These are phyloP conservation scores for Chalcosyrphus nemorum DNA, from an alignment of 2,888 invertebrate genomes.

Conservation along the genomic window DNA sequence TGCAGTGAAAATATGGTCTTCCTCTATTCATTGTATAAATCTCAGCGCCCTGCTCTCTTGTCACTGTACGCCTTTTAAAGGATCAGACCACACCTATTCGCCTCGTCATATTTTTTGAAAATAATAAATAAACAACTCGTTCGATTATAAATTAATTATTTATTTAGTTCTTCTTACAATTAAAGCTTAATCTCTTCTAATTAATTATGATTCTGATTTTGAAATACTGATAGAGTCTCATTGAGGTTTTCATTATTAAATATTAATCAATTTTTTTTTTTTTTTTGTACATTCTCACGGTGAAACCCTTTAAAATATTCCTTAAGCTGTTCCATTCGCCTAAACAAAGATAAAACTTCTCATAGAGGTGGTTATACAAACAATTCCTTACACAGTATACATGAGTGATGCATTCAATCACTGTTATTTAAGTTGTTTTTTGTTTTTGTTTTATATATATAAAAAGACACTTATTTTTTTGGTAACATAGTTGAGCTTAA, in stretches of 20 bases:
- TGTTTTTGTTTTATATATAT: neutral
- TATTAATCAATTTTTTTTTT: neutral
- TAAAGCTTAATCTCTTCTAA: neutral
- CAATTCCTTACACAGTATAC: slow-evolving; percentile 2
- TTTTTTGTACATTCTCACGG: slow-evolving; percentile 15
- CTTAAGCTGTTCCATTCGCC: neutral
- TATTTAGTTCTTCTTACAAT: neutral
- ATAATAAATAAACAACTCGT: no score
- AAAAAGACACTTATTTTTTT: slow-evolving; percentile 27
- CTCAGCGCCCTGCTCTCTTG: no score
- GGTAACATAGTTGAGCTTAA: slow-evolving; percentile 2
- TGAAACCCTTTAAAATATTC: neutral
- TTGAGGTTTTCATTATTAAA: slow-evolving; percentile 8
- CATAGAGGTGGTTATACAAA: neutral
- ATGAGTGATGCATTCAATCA: slow-evolving; percentile 32
- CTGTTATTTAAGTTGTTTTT: slow-evolving; percentile 23
- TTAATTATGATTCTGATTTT: neutral
- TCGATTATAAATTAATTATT: slow-evolving; percentile 1
- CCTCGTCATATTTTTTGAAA: no score
- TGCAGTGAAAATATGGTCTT: no score
- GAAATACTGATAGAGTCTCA: slow-evolving; percentile 53
- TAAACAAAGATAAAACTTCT: neutral
- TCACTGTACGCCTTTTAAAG: no score
- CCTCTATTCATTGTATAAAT: no score
- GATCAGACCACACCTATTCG: no score